Conservation (phyloP, 2,797 vertebrate genomes). For the Notolepis coatsorum region DNA sequence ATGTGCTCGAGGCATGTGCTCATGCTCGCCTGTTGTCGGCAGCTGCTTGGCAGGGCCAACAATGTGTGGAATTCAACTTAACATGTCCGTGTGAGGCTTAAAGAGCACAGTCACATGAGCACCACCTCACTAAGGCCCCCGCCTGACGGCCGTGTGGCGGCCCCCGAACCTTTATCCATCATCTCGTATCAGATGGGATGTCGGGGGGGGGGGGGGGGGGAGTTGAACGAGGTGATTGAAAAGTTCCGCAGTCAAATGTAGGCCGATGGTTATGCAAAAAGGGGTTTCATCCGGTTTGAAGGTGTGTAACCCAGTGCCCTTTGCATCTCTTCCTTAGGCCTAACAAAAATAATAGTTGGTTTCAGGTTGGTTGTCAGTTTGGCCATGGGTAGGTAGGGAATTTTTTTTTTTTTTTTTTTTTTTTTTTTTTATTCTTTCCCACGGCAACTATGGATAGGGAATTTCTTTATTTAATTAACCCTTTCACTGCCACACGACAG, state of each 20-base stretch:
- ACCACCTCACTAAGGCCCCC: too few species aligned
- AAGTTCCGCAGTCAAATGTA: constrained; percentile 38
- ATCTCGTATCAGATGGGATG: constrained; percentile 24
- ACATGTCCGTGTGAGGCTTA: constrained; percentile 52
- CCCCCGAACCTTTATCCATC: constrained; percentile 33
- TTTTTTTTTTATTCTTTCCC: too few species aligned
- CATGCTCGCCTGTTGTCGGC: constrained; percentile 35
- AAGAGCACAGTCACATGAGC: constrained; percentile 59
- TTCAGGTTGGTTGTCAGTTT: constrained; percentile 10
- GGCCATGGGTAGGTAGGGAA: too few species aligned
- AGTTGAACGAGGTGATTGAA: constrained; percentile 8
- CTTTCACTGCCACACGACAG: too few species aligned
- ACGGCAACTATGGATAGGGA: too few species aligned
- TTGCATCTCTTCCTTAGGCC: neutral
- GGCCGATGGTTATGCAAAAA: constrained; percentile 43
- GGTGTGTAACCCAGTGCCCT: neutral
- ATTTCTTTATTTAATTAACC: too few species aligned
- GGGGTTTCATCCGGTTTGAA: constrained; percentile 11
- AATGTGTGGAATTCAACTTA: constrained; percentile 72
- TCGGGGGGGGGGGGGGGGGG: too few species aligned
- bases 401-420: neutral
- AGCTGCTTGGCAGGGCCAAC: constrained; percentile 46
- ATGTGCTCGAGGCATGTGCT: constrained; percentile 40
- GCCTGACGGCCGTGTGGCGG: too few species aligned
- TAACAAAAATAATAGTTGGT: neutral